A percentile compares a stretch with the other conserved stretches of the same genome.
Conservation (phyloP, 2,888 invertebrate species). For the Luperina nickerlii region DNA sequence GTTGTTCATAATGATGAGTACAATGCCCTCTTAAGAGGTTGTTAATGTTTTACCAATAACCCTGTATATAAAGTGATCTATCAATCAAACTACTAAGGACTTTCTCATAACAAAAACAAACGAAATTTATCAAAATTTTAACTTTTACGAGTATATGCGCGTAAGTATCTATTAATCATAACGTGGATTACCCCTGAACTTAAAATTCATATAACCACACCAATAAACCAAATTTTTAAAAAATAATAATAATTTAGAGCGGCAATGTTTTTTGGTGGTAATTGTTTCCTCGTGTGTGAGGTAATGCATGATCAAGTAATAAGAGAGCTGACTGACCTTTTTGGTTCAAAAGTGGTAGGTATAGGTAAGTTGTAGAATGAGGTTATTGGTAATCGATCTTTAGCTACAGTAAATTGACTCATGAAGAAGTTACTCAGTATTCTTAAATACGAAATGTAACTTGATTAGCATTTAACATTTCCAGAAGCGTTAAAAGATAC, state of each 20-base stretch:
- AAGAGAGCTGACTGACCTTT: neutral
- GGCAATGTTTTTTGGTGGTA: neutral
- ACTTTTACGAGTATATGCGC: no score
- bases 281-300: no score
- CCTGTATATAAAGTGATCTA: neutral
- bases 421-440: neutral
- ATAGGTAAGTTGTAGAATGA: neutral
- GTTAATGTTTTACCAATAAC: no score
- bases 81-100: neutral
- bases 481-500: conserved; percentile 19
- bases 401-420: neutral
- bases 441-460: neutral
- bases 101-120: neutral
- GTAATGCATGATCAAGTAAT: neutral
- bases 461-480: conserved; percentile 35
- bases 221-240: neutral
- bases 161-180: neutral
- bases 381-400: neutral
- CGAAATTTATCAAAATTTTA: neutral
- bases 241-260: neutral
- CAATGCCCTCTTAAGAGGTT: no score
- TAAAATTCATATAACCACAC: neutral
- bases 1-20: no score
- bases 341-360: neutral
- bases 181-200: neutral